Evolutionary conservation across 2,797 vertebrate genomes (phyloP).

Genomic region (Platalea minor): DNA sequence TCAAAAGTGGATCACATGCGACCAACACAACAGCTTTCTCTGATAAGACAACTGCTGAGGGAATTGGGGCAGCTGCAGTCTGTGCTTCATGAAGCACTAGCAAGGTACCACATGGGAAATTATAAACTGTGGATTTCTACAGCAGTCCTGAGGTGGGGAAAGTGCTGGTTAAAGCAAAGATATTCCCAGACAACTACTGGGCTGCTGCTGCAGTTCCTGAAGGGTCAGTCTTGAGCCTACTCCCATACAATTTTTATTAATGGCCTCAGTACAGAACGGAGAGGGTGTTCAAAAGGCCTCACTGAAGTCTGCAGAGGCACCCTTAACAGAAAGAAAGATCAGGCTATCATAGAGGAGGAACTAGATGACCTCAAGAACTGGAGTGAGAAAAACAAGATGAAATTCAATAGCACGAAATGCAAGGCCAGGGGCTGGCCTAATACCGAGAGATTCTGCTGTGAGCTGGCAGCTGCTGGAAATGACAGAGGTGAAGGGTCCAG

Average conservation of each 20-base stretch:
- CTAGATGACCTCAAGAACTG: background rate
- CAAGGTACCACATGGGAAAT: background rate
- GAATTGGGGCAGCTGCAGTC: background rate
- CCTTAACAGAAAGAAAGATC: background rate
- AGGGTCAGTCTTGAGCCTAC: background rate
- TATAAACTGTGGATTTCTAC: background rate
- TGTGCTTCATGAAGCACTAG: background rate
- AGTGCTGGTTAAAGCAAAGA: background rate
- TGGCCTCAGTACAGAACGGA: fast-evolving
- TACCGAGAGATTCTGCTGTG: background rate
- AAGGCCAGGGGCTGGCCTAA: background rate
- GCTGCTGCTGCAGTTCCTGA: background rate
- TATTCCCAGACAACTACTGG: background rate
- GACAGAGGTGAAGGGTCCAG: conserved; percentile 8
- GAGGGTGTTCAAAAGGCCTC: background rate
- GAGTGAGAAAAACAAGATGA: background rate
- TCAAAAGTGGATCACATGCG: background rate
- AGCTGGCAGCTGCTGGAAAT: conserved; percentile 28
- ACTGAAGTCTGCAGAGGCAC: background rate
- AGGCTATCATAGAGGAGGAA: background rate
- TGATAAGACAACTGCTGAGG: background rate
- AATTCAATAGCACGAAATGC: background rate
- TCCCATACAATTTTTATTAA: background rate
- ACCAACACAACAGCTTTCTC: background rate
- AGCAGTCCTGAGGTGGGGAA: background rate